Conservation (phyloP, 2,888 invertebrate genomes). For the Megastigmus dorsalis region DNA sequence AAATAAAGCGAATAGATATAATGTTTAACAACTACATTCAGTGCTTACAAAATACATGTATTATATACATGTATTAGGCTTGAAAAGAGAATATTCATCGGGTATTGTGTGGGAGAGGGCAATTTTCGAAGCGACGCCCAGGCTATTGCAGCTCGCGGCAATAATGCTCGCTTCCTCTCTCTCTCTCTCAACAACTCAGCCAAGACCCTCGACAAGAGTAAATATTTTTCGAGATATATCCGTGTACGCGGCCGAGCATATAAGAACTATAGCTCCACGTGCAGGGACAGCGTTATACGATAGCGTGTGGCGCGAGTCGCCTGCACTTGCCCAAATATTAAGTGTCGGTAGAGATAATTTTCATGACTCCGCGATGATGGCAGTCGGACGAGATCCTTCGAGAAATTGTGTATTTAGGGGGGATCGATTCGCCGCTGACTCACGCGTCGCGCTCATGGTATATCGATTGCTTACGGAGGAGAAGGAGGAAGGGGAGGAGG, state of each 20-base stretch:
- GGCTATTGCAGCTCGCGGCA: not conserved
- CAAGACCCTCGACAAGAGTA: not conserved
- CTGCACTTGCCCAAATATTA: conserved; percentile 21
- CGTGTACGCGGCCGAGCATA: not conserved
- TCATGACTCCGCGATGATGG: too few relatives aligned
- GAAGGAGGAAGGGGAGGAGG: too few relatives aligned
- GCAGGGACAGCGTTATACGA: too few relatives aligned
- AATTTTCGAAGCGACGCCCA: conserved; percentile 23
- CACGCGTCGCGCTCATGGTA: not conserved
- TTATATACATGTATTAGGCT: too few relatives aligned
- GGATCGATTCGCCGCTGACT: conserved; percentile 12
- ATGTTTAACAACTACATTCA: too few relatives aligned
- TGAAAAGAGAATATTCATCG: conserved; percentile 35
- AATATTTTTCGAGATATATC: conserved; percentile 26
- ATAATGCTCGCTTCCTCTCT: not conserved
- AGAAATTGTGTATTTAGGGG: not conserved
- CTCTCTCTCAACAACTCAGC: not conserved
- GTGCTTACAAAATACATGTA: too few relatives aligned
- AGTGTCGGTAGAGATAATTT: not conserved
- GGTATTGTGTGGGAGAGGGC: not conserved
- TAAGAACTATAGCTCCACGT: too few relatives aligned
- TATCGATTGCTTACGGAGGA: conserved; percentile 1
- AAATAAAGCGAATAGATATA: too few relatives aligned
- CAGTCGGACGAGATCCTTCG: conserved; percentile 2
- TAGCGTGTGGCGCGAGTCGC: not conserved